Base-by-base conservation (phyloP, 1,140 invertebrate genomes). In the Rhyzopertha dominica region DNA sequence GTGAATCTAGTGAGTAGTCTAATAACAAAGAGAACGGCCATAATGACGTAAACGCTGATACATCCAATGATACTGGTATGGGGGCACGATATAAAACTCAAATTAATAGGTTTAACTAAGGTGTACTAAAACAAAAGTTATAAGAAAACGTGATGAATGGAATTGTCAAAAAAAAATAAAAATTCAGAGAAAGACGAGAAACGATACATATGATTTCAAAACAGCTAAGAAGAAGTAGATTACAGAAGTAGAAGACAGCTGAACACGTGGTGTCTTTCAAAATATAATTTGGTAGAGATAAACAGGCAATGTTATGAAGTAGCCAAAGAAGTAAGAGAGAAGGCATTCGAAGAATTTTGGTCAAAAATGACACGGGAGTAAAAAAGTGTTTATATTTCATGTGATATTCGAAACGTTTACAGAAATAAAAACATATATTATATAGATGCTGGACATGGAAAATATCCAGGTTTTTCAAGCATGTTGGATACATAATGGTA, bases 261-360 rank as follows among this genome's bases (percentile, higher is more conserved):
- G 28, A 28, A 17, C 8, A 7, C 24, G 10, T 14, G 25, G 37
- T 14, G 12, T 7, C 16, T 39, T 12, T 16, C 16, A 28, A 26
- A 39, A 2, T n/a, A 28, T 12, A 25, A 10, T 3, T 9, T 39
- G 25, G 25, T 14, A 39, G 12, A n/a, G n/a, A n/a, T n/a, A n/a
- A n/a, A n/a, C n/a, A n/a, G n/a, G n/a, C n/a, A n/a, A n/a, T 39
- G 24, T 39, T 22, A 4, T 3, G 18, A 39, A 39, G 37, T 39
- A 10, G 10, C 4, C 10, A 16, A 39, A 3, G n/a, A 1, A 7
- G 26, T 30, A 31, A 42, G 39, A 9, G 14, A 20, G 10, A 2
- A 43, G 25, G n/a, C 35, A 14, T 43, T n/a, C n/a, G n/a, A n/a
- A n/a, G n/a, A n/a, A n/a, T 43, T 43, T 35, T 43, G 41, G 19